Conservation (phyloP, 2,113 vertebrate species). For the Platanista minor region DNA sequence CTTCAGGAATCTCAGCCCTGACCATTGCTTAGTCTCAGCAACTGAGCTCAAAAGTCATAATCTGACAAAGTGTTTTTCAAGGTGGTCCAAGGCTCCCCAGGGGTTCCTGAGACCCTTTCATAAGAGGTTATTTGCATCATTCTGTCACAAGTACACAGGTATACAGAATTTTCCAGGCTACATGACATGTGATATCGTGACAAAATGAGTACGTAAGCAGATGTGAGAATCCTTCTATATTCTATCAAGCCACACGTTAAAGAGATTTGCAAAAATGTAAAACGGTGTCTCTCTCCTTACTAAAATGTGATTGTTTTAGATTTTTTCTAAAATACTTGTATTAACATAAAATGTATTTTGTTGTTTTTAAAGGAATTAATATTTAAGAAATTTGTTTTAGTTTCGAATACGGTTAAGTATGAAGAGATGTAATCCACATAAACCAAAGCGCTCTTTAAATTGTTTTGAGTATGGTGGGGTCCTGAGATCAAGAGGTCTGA, state of each 20-base stretch:
- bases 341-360: neutral
- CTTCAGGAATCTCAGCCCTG: neutral
- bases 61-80: neutral
- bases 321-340: neutral
- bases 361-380: neutral
- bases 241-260: neutral
- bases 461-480: neutral
- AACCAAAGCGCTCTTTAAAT: neutral
- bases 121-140: neutral
- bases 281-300: neutral
- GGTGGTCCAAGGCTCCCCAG: neutral
- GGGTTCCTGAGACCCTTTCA: neutral
- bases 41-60: neutral
- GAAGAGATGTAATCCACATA: neutral
- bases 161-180: neutral
- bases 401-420: neutral
- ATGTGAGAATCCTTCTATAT: neutral
- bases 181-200: neutral
- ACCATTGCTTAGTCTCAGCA: neutral
- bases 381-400: neutral
- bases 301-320: neutral
- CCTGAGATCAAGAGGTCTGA: neutral
- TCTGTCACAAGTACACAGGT: neutral
- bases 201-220: neutral
- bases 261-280: neutral